These are phyloP conservation scores for Deilephila porcellus DNA, from an alignment of 2,888 invertebrate genomes.

Conservation along the genomic window DNA sequence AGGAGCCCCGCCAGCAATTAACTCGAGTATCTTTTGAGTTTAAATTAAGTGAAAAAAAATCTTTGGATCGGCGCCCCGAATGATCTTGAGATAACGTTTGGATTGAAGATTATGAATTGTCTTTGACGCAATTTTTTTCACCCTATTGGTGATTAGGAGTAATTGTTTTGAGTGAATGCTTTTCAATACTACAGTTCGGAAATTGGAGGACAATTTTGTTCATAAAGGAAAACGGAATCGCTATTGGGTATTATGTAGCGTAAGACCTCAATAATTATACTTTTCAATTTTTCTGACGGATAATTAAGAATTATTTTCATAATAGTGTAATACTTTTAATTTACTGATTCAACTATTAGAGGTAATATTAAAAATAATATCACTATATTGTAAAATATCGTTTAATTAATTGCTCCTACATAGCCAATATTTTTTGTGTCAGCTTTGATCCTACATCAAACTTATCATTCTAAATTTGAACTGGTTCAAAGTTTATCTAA, in stretches of 20 bases:
- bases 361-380: too few relatives aligned
- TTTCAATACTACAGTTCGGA: background rate
- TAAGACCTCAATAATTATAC: too few relatives aligned
- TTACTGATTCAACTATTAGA: too few relatives aligned
- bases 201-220: too few relatives aligned
- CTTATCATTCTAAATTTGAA: background rate
- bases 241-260: too few relatives aligned
- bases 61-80: conserved; percentile 30
- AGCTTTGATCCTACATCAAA: background rate
- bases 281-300: too few relatives aligned
- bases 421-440: background rate
- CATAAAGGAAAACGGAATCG: too few relatives aligned
- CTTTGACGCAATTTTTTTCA: background rate
- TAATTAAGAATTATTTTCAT: too few relatives aligned
- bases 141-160: background rate
- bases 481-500: background rate
- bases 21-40: conserved; percentile 84
- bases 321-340: too few relatives aligned
- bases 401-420: background rate
- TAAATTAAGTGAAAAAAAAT: conserved; percentile 82
- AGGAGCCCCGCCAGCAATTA: conserved; percentile 67
- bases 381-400: too few relatives aligned
- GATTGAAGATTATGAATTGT: conserved; percentile 27
- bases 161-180: background rate
- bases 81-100: conserved; percentile 35